phyloP scores from a whole-genome alignment of 2,888 invertebrate species.

The Phrixothrix hirtus region DNA sequence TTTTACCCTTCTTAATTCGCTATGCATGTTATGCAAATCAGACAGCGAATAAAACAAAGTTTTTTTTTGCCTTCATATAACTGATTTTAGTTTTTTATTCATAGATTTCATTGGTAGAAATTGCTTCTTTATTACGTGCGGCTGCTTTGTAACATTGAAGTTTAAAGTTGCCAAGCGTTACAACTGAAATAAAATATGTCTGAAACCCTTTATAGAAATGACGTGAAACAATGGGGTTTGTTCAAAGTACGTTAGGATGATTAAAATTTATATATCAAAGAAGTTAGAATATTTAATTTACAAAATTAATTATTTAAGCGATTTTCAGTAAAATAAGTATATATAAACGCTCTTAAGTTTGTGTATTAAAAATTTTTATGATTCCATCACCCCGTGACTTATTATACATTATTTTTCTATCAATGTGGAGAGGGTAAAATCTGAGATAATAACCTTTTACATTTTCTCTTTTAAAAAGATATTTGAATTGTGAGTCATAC shows the following conservation, averaged over 20 bases:
- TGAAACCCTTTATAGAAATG: slow-evolving; percentile 27
- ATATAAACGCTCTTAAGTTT: too few relatives aligned
- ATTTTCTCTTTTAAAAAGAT: slow-evolving; percentile 8
- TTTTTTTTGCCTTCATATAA: slow-evolving; percentile 43
- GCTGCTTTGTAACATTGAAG: slow-evolving; percentile 35
- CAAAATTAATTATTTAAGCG: too few relatives aligned
- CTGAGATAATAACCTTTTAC: slow-evolving; percentile 14
- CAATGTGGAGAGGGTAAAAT: too few relatives aligned
- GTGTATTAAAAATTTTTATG: too few relatives aligned
- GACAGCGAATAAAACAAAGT: slow-evolving; percentile 39
- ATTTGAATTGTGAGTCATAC: slow-evolving; percentile 18
- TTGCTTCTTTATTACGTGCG: slow-evolving; percentile 40
- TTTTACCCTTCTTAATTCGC: slow-evolving; percentile 42
- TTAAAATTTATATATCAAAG: too few relatives aligned
- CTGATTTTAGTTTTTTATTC: slow-evolving; percentile 43
- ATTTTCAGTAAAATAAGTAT: too few relatives aligned
- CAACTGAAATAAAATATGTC: slow-evolving; percentile 35
- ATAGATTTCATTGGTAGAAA: slow-evolving; percentile 40
- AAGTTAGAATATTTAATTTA: too few relatives aligned
- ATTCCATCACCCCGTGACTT: too few relatives aligned
- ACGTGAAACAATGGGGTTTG: slow-evolving; percentile 33
- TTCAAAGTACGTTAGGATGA: too few relatives aligned
- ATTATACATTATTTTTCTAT: too few relatives aligned
- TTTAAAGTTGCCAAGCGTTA: slow-evolving; percentile 36
- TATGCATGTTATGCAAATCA: slow-evolving; percentile 49